Base-by-base conservation (phyloP, 1,140 invertebrate species). In the Nylanderia fulva region DNA sequence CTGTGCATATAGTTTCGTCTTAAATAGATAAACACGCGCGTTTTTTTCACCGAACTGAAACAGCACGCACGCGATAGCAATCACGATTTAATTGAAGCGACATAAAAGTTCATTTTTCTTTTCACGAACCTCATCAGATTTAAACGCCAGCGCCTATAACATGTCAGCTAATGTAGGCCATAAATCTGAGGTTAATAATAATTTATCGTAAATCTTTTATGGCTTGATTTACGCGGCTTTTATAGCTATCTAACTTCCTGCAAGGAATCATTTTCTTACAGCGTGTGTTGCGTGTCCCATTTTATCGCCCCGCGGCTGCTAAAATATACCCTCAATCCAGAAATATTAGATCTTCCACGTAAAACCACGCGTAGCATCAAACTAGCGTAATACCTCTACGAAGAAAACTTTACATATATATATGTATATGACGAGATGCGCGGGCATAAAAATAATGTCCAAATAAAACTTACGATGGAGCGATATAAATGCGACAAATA, bases 191-290 rank as follows among this genome's bases (percentile, higher is more conserved):
- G 42, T 48, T 84, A 76, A 84, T 84, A 36, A 58, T 63, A 52
- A 84, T 72, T 84, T 48, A 63, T 76, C 71, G 71, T 76, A 84
- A 84, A 84, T 84, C 71, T 60, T 54, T 84, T 58, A 52, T n/a
- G n/a, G 11, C 54, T 63, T 84, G 80, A 84, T 84, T 84, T 84
- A 84, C 80, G 80, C 71, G 42, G 18, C 71, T 76, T 84, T 84
- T 84, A 84, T 13, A 27, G 42, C 71, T 63, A 84, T 80, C 66
- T 72, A 72, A 72, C 71, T 61, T 76, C 42, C 58, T 48, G 58
- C 29, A 24, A 42, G 56, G 56, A 84, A 52, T 75, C 58, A 64
- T 74, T 76, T 75, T 63, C 71, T 84, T 63, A 84, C 71, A n/a
- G 42, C 15, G 45, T 13, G 6, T 39, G 71, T 84, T 27, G 29